Conservation (phyloP, 2,797 vertebrate genomes). For the Erethizon dorsatum region DNA sequence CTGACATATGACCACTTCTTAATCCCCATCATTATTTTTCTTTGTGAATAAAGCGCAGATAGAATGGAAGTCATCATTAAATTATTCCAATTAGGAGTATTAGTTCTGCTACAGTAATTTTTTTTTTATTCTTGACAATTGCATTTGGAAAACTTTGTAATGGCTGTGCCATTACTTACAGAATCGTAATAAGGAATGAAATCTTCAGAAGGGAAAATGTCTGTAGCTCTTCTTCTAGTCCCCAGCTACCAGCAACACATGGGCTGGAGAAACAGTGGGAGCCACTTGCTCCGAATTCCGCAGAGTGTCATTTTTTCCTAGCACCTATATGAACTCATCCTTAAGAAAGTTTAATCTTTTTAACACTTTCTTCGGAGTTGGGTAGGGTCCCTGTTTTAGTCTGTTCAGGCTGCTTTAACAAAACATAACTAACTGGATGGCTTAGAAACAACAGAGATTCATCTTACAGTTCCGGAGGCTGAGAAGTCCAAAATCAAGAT, state of each 20-base stretch:
- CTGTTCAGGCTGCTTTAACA: neutral
- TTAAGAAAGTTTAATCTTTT: neutral
- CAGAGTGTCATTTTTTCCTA: neutral
- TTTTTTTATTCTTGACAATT: slow-evolving; percentile 1
- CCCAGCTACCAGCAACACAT: neutral
- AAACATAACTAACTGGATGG: neutral
- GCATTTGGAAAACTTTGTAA: neutral
- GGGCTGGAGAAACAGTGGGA: neutral
- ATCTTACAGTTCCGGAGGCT: neutral
- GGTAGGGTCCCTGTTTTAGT: neutral
- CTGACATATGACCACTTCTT: neutral
- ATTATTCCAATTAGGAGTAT: neutral
- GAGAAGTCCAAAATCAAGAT: neutral
- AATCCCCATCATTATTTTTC: neutral
- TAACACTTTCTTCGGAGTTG: slow-evolving; percentile 4
- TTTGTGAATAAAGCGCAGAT: neutral
- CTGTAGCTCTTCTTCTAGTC: neutral
- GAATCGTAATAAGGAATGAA: neutral
- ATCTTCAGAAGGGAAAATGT: neutral
- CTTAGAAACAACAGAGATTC: neutral
- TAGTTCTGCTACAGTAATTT: neutral
- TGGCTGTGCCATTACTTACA: neutral
- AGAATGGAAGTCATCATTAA: slow-evolving; percentile 7
- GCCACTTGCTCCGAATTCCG: neutral
- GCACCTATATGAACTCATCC: neutral